A percentile compares a stretch with the other conserved stretches of the same genome.
phyloP scores from a whole-genome alignment of 2,113 vertebrate genomes.

The Malaclemys terrapin region DNA sequence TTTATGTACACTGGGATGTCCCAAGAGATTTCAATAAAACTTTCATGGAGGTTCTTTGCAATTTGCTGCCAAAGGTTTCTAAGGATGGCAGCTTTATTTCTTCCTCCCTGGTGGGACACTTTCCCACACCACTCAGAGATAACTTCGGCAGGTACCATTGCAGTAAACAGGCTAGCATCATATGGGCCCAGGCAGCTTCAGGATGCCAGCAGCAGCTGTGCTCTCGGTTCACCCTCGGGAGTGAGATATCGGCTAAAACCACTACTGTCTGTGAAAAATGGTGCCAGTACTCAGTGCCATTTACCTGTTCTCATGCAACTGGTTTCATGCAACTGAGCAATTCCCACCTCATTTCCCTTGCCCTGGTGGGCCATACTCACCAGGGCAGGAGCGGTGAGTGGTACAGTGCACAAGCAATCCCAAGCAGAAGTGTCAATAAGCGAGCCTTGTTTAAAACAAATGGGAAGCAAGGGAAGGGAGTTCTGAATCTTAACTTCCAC shows the following conservation, averaged over 20 bases:
- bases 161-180: no score
- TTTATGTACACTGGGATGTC: no score
- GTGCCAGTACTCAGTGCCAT: background rate
- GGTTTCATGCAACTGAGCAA: background rate
- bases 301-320: background rate
- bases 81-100: no score
- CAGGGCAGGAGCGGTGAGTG: background rate
- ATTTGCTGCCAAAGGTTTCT: no score
- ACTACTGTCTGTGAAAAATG: background rate
- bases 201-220: no score
- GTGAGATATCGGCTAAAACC: background rate
- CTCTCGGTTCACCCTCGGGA: background rate
- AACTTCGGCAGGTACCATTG: no score
- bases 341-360: background rate
- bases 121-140: no score
- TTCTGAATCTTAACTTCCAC: background rate
- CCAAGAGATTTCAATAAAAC: no score
- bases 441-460: background rate
- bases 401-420: background rate
- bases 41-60: no score
- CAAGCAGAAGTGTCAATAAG: background rate
- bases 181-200: no score
- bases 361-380: background rate
- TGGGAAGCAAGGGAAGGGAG: background rate
- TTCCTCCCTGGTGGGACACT: no score